Conservation (phyloP, 2,797 vertebrate species). For the Avahi laniger region DNA sequence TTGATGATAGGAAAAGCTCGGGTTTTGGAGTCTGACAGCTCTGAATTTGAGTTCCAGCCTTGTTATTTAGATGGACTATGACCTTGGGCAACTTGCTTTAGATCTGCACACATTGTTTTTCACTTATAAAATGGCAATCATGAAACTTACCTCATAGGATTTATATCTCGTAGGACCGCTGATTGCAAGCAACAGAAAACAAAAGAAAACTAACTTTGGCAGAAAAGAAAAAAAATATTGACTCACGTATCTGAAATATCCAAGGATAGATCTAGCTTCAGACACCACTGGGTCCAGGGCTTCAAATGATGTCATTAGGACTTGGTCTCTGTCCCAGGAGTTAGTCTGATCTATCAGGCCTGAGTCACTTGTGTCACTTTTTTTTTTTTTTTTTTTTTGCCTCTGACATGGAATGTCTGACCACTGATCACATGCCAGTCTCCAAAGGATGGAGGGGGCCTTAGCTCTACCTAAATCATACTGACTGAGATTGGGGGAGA, state of each 20-base stretch:
- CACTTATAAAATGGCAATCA: not conserved
- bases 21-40: not conserved
- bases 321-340: not conserved
- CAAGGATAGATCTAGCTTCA: not conserved
- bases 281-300: not conserved
- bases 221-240: not conserved
- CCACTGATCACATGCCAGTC: not conserved
- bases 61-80: conserved; percentile 36
- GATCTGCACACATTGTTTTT: not conserved
- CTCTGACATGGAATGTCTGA: not conserved
- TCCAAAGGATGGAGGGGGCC: not conserved
- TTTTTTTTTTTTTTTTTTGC: not conserved
- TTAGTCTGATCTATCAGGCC: not conserved
- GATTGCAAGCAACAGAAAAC: conserved; percentile 47
- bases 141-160: not conserved
- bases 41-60: conserved; percentile 33
- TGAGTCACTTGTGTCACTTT: not conserved
- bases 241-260: not conserved
- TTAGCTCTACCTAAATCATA: not conserved
- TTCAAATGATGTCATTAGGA: not conserved
- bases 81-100: conserved; percentile 42
- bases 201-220: conserved; percentile 13
- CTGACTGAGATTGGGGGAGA: not conserved
- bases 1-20: not conserved
- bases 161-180: not conserved